Conservation (phyloP, 2,113 vertebrate species). For the Synchiropus splendidus region DNA sequence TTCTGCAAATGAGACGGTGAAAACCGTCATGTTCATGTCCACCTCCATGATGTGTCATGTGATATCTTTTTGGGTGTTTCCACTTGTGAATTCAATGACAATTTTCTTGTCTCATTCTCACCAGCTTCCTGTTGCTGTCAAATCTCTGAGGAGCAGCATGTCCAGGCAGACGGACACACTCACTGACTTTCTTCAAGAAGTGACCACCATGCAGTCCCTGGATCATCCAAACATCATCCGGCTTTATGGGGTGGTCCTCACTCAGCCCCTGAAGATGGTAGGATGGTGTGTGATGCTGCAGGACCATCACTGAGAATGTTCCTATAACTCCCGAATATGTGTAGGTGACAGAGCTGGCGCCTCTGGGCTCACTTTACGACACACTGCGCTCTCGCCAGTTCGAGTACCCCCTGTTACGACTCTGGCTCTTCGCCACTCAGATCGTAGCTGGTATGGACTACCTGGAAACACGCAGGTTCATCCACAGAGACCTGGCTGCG, state of each 20-base stretch:
- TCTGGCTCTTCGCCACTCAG: slow-evolving; percentile 78
- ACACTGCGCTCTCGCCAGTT: slow-evolving; percentile 62
- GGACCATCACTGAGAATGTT: neutral
- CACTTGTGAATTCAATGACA: neutral
- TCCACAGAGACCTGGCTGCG: slow-evolving; percentile 81
- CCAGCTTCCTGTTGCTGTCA: slow-evolving; percentile 77
- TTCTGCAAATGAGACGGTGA: no score
- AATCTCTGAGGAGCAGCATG: slow-evolving; percentile 66
- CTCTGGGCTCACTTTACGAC: slow-evolving; percentile 73
- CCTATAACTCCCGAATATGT: neutral
- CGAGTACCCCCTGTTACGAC: slow-evolving; percentile 63
- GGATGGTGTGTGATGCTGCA: slow-evolving; percentile 1
- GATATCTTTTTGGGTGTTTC: no score
- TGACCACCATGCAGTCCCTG: slow-evolving; percentile 77
- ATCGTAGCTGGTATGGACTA: slow-evolving; percentile 79
- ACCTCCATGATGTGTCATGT: no score
- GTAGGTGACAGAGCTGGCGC: slow-evolving; percentile 80
- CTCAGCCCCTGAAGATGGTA: slow-evolving; percentile 84
- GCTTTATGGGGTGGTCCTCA: slow-evolving; percentile 78
- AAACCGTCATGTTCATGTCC: no score
- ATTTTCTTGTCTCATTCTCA: neutral
- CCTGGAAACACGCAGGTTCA: slow-evolving; percentile 70
- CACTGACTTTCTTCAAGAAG: slow-evolving; percentile 80
- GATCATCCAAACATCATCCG: slow-evolving; percentile 80
- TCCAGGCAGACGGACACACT: slow-evolving; percentile 61